These are phyloP conservation scores for Theocolax elegans DNA, from an alignment of 1,140 invertebrate species.

Conservation along the genomic window DNA sequence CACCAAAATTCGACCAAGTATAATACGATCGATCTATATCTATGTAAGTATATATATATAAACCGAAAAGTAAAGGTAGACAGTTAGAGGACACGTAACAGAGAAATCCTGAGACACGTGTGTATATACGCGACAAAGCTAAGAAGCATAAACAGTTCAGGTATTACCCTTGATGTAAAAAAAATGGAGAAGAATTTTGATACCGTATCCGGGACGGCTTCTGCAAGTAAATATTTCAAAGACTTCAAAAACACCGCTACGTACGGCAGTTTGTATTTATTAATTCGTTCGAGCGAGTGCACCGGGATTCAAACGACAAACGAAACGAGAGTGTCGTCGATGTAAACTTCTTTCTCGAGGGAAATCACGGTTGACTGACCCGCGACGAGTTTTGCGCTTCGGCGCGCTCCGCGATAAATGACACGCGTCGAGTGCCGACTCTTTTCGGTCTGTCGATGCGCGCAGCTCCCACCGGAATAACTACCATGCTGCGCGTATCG, in stretches of 20 bases:
- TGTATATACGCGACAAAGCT: conserved; percentile 37
- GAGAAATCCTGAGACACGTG: not conserved
- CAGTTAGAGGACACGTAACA: not conserved
- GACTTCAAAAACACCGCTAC: conserved; percentile 5
- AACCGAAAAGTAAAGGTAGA: not conserved
- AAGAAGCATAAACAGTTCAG: not conserved
- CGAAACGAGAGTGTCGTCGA: not conserved
- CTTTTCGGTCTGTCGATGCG: too few relatives aligned
- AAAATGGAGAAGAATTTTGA: too few relatives aligned
- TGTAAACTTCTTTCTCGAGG: not conserved
- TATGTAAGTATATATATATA: not conserved
- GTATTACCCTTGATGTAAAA: conserved; percentile 9
- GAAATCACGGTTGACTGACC: not conserved
- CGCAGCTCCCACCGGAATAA: too few relatives aligned
- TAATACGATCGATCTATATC: too few relatives aligned
- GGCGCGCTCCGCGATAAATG: conserved; percentile 1
- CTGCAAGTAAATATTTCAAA: not conserved
- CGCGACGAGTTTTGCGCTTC: not conserved
- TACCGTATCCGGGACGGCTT: conserved; percentile 19
- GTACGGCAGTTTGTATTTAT: not conserved
- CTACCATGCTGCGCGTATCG: too few relatives aligned
- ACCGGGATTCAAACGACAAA: not conserved
- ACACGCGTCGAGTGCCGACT: conserved; percentile 16
- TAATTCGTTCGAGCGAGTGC: conserved; percentile 27
- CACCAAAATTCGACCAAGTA: not conserved